Conservation (phyloP, 2,797 vertebrate species). For the Bradypodion ventrale region DNA sequence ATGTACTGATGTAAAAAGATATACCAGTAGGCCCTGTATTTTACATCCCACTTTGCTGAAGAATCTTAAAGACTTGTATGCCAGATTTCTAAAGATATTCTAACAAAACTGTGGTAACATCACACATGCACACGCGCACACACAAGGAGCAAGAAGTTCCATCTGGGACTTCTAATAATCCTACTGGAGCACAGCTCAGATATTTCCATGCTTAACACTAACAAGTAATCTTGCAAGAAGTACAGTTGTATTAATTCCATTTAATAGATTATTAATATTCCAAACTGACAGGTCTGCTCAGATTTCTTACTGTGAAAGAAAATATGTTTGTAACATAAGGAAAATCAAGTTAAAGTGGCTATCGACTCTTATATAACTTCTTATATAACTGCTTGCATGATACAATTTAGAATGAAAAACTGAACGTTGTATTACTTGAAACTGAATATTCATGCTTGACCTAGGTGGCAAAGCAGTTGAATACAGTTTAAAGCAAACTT, state of each 20-base stretch:
- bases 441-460: not conserved
- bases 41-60: not conserved
- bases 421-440: not conserved
- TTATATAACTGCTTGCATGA: not conserved
- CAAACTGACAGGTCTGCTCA: slow-evolving; percentile 19
- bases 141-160: not conserved
- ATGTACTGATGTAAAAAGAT: too few relatives aligned
- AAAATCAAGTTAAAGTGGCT: slow-evolving; percentile 14
- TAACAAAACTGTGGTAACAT: not conserved
- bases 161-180: not conserved
- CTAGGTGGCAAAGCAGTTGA: slow-evolving; percentile 37
- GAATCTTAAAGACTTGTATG: slow-evolving; percentile 2
- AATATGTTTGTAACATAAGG: not conserved
- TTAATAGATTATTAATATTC: slow-evolving; percentile 24
- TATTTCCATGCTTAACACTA: not conserved
- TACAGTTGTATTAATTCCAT: slow-evolving; percentile 15
- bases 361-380: slow-evolving; percentile 4
- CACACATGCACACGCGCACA: not conserved
- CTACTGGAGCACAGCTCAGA: not conserved
- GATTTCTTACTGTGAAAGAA: slow-evolving; percentile 40
- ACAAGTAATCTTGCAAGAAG: not conserved
- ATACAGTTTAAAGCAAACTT: slow-evolving; percentile 26
- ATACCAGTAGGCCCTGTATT: not conserved
- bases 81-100: slow-evolving; percentile 17
- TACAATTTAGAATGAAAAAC: not conserved